Conservation (phyloP, 1,140 invertebrate genomes). For the Procambarus clarkii region DNA sequence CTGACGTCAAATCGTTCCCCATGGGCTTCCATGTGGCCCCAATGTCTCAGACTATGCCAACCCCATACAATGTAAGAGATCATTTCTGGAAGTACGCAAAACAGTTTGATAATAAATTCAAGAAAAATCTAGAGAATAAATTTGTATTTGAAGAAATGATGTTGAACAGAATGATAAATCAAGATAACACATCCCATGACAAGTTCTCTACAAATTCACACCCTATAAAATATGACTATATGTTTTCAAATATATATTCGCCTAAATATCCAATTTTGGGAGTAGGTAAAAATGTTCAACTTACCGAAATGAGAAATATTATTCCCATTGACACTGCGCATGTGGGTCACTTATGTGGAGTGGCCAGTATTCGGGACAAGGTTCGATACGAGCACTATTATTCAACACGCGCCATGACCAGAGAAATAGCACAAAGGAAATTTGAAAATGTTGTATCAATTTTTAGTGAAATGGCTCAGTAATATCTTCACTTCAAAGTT, state of each 20-base stretch:
- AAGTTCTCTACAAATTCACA: not conserved
- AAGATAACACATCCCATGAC: not conserved
- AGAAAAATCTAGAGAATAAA: not conserved
- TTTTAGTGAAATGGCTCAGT: not conserved
- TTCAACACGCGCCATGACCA: not conserved
- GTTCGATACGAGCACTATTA: not conserved
- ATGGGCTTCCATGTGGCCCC: not conserved
- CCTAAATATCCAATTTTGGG: not conserved
- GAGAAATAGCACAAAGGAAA: not conserved
- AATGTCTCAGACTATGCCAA: not conserved
- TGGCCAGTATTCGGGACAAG: not conserved
- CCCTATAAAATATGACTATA: not conserved
- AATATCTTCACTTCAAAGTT: not conserved
- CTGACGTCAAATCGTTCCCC: not conserved
- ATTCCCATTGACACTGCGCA: not conserved
- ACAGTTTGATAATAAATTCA: conserved; percentile 1
- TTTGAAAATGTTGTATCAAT: not conserved
- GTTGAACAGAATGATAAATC: not conserved
- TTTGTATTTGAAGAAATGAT: not conserved
- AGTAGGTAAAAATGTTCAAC: not conserved
- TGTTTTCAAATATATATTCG: not conserved
- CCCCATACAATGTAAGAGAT: not conserved
- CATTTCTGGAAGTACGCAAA: conserved; percentile 28
- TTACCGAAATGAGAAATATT: not conserved
- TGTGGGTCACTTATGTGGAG: not conserved